Base-by-base conservation (phyloP, 2,797 vertebrate genomes). In the Antennarius maculatus region DNA sequence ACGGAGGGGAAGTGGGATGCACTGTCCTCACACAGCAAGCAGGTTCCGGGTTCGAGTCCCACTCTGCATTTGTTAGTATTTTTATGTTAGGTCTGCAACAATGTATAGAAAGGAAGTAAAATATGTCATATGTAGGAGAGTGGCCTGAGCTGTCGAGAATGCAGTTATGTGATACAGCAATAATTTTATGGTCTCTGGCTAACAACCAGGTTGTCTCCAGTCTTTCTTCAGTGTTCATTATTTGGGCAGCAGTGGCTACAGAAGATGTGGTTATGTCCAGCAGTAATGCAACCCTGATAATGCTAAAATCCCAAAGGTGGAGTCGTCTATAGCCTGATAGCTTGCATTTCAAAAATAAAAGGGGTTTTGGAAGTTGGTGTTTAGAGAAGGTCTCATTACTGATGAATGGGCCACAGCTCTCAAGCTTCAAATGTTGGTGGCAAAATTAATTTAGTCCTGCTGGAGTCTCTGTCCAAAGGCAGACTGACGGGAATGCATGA, bases 191-290 rank as follows among this genome's bases (percentile, higher is more conserved):
- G 54, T 3, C 9, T 67, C 64, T 50, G 55, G 23, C 55, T 27
- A 23, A 28, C 27, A 66, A 41, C 39, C 60, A 57, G 59, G 58
- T 71, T 49, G 64, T 61, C 56, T 46, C 47, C 65, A 66, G 27
- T 46, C 16, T 66, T 42, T 45, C 56, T 39, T 76, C 5, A 34
- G 7, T 34, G 55, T 13, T 61, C 61, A 11, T 67, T 52, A 62
- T 54, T 39, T 39, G 37, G 37, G 37, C 57, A 69, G 56, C 50
- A 48, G n/a, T 55, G 29, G 13, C 39, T 56, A 52, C 43, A 13
- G 23, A 41, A 3, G 5, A 47, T 39, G 39, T 69, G 55, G 29
- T 47, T 39, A 56, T n/a, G 63, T 66, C 28, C 46, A 52, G 48
- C 51, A 51, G 43, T 67, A 54, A 55, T 39, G 34, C 31, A 62